These are phyloP conservation scores for Bolborhynchus lineola DNA, from an alignment of 2,113 vertebrate genomes.

Conservation along the genomic window DNA sequence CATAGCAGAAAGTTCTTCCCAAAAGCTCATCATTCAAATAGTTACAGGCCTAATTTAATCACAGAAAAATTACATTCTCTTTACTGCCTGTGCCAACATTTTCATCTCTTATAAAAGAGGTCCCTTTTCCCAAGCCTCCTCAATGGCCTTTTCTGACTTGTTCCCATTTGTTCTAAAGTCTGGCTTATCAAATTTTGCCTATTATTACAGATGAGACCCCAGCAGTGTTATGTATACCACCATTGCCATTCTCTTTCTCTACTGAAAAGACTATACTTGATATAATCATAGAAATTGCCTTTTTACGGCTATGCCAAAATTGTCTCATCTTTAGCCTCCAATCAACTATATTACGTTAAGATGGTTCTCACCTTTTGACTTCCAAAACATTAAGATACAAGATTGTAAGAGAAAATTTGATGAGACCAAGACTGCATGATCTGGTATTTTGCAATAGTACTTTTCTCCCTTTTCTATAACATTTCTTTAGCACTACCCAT, in stretches of 20 bases:
- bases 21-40: neutral
- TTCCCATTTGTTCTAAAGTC: neutral
- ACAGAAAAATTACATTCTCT: neutral
- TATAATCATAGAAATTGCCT: neutral
- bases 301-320: neutral
- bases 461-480: neutral
- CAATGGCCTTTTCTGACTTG: neutral
- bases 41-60: neutral
- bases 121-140: neutral
- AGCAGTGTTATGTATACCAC: neutral
- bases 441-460: neutral
- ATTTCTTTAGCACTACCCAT: neutral
- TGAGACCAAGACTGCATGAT: neutral
- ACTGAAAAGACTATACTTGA: neutral
- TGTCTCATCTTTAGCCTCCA: neutral
- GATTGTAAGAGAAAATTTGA: neutral
- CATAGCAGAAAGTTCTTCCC: neutral
- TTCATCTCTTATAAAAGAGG: neutral
- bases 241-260: neutral
- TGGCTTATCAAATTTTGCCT: neutral
- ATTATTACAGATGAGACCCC: neutral
- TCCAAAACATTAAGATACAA: neutral
- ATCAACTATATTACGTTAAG: neutral
- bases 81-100: neutral
- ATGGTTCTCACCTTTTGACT: neutral